Percentiles rank a stretch among this genome's conserved stretches.
phyloP scores from a whole-genome alignment of 2,113 vertebrate genomes.

The Apistogramma diplotaenia region DNA sequence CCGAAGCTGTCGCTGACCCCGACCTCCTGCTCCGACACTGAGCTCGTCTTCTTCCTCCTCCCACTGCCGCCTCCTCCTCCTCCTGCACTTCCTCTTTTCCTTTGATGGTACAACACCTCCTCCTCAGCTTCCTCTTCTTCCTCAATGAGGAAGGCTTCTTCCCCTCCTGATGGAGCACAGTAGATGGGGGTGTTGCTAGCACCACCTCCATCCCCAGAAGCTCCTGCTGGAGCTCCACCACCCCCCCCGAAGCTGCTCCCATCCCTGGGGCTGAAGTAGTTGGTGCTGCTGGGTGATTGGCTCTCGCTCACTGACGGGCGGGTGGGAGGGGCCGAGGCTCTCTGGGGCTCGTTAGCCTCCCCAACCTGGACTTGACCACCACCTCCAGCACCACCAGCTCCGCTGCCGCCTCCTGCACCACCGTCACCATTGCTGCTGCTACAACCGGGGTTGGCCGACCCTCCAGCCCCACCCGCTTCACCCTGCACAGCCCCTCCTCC shows the following conservation, averaged over 20 bases:
- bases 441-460: slow-evolving; percentile 43
- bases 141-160: slow-evolving; percentile 73
- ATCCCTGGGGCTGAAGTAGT: slow-evolving; percentile 89
- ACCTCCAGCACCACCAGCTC: slow-evolving; percentile 49
- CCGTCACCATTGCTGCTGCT: slow-evolving; percentile 51
- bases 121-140: slow-evolving; percentile 71
- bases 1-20: slow-evolving; percentile 83
- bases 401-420: background rate
- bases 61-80: slow-evolving; percentile 51
- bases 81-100: slow-evolving; percentile 67
- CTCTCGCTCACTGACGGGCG: slow-evolving; percentile 80
- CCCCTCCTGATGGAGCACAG: slow-evolving; percentile 74
- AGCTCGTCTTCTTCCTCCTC: slow-evolving; percentile 68
- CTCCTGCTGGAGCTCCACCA: slow-evolving; percentile 32
- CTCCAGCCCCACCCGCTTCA: background rate
- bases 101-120: slow-evolving; percentile 65
- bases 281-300: slow-evolving; percentile 90
- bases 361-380: background rate
- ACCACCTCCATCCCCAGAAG: slow-evolving; percentile 47
- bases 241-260: slow-evolving; percentile 62
- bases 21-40: slow-evolving; percentile 78
- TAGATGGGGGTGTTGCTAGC: slow-evolving; percentile 75
- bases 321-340: slow-evolving; percentile 56
- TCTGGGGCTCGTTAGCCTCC: slow-evolving; percentile 59
- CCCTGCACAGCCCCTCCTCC: slow-evolving; percentile 16